Conservation (phyloP, 2,888 invertebrate species). For the Crioceris asparagi region DNA sequence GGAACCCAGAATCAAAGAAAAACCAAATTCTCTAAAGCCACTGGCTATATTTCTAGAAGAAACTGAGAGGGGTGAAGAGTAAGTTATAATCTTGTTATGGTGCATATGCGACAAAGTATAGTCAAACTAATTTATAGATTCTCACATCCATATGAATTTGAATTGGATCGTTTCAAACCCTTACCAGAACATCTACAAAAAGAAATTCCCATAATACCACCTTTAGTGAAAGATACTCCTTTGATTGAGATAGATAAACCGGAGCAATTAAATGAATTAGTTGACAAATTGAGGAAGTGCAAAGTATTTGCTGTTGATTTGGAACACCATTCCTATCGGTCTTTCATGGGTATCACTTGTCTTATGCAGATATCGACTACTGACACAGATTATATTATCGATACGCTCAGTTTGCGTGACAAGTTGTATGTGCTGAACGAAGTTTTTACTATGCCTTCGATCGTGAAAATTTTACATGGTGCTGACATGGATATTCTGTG, state of each 20-base stretch:
- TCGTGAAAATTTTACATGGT: slow-evolving; percentile 91
- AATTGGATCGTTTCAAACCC: slow-evolving; percentile 64
- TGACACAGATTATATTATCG: slow-evolving; percentile 76
- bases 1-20: slow-evolving; percentile 71
- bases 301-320: slow-evolving; percentile 81
- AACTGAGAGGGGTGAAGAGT: slow-evolving; percentile 50
- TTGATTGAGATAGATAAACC: slow-evolving; percentile 57
- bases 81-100: slow-evolving; percentile 12
- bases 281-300: slow-evolving; percentile 55
- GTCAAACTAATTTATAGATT: slow-evolving; percentile 42
- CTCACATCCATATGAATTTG: slow-evolving; percentile 81
- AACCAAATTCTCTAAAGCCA: slow-evolving; percentile 80
- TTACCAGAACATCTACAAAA: slow-evolving; percentile 39
- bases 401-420: slow-evolving; percentile 73
- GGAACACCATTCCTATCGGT: slow-evolving; percentile 86
- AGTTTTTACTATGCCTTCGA: slow-evolving; percentile 78
- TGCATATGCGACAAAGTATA: slow-evolving; percentile 1
- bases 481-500: slow-evolving; percentile 80
- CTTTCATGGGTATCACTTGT: slow-evolving; percentile 91
- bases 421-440: slow-evolving; percentile 76
- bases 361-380: slow-evolving; percentile 88
- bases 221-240: slow-evolving; percentile 50
- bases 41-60: slow-evolving; percentile 62
- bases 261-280: slow-evolving; percentile 51
- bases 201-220: slow-evolving; percentile 36